Percentiles rank a stretch among this genome's conserved stretches.
Conservation (phyloP, 2,888 invertebrate species). For the Papilio demoleus region DNA sequence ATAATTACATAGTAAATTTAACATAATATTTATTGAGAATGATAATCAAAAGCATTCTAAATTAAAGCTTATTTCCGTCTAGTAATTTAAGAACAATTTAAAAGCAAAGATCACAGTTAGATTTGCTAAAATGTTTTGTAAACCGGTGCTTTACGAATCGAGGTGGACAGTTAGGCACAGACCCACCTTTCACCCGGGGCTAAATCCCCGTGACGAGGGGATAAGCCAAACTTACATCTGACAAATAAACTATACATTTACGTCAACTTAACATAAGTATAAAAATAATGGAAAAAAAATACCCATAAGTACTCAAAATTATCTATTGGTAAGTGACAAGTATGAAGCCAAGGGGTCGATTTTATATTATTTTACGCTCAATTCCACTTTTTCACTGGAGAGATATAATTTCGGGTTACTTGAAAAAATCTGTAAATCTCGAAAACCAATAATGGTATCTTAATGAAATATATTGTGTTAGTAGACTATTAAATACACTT, state of each 20-base stretch:
- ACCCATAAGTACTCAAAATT: background rate
- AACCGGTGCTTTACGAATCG: conserved; percentile 11
- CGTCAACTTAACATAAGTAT: background rate
- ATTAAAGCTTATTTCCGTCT: background rate
- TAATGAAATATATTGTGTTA: too few species aligned
- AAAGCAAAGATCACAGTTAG: background rate
- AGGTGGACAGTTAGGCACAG: conserved; percentile 18
- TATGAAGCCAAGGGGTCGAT: too few species aligned
- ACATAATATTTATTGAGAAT: too few species aligned
- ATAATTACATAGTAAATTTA: too few species aligned
- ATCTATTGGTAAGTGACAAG: too few species aligned
- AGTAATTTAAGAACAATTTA: background rate
- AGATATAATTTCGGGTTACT: too few species aligned
- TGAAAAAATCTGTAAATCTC: too few species aligned
- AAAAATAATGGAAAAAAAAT: background rate
- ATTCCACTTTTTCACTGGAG: too few species aligned
- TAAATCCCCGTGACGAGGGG: conserved; percentile 29
- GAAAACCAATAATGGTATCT: too few species aligned
- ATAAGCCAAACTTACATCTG: conserved; percentile 8
- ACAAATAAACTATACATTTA: conserved; percentile 21
- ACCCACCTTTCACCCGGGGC: conserved; percentile 23
- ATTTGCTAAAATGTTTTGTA: conserved; percentile 1
- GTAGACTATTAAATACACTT: too few species aligned
- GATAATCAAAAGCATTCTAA: too few species aligned
- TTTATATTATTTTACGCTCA: too few species aligned